Conservation (phyloP, 2,113 vertebrate species). For the Geococcyx californianus region DNA sequence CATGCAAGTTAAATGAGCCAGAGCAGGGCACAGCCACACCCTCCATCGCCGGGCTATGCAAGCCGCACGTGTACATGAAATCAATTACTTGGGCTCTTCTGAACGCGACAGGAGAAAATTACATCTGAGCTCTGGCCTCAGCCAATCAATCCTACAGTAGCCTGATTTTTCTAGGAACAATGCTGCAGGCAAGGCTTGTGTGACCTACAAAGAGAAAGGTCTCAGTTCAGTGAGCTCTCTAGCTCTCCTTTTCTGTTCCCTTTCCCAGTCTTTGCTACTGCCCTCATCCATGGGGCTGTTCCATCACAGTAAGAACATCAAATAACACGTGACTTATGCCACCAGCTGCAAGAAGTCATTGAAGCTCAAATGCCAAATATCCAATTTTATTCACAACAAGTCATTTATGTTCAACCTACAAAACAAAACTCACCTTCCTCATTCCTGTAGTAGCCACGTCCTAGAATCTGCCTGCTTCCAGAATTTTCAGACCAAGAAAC, state of each 20-base stretch:
- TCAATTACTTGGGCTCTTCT: slow-evolving; percentile 40
- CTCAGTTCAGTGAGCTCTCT: neutral
- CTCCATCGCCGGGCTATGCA: neutral
- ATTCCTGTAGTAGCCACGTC: neutral
- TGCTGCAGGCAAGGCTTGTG: neutral
- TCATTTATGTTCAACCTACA: neutral
- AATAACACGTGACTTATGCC: neutral
- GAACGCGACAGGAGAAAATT: slow-evolving; percentile 41
- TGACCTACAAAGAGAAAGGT: slow-evolving; percentile 50
- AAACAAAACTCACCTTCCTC: neutral
- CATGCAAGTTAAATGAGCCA: neutral
- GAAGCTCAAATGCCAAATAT: neutral
- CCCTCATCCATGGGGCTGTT: neutral
- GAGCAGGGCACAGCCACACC: slow-evolving; percentile 29
- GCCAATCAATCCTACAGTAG: slow-evolving; percentile 50
- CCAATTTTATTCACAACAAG: neutral
- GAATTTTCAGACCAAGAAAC: neutral
- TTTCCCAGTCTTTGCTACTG: neutral
- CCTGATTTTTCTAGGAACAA: slow-evolving; percentile 65
- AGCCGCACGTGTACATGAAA: neutral
- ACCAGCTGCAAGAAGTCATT: neutral
- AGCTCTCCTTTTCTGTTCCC: neutral
- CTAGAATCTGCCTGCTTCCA: neutral
- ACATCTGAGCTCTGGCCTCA: slow-evolving; percentile 50
- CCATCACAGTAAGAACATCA: neutral